Evolutionary conservation across 2,888 invertebrate genomes (phyloP), one percentile per base, ranked within the genome.

Genomic region (Ceriagrion tenellum): DNA sequence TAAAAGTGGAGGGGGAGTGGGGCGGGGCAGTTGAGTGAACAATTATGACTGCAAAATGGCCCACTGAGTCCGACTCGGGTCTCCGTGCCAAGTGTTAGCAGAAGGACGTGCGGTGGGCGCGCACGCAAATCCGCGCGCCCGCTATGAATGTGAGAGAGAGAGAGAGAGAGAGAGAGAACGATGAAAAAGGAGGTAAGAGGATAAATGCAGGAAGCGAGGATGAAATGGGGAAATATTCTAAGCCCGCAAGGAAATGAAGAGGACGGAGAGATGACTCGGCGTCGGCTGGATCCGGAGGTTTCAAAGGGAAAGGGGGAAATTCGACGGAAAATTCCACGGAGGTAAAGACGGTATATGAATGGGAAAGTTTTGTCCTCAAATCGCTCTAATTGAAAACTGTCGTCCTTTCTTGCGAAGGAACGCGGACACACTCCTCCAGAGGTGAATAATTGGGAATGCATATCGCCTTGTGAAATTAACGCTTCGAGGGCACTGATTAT

Each of bases 21-120:
- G 47, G 47, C 4, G 47, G 47, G 47, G 47, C 47, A 47, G 47
- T 47, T 47, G 47, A 47, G 47, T 47, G 47, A 8, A 93, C 93
- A 93, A 93, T 93, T 93, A 93, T 69, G 93, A 69, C 93, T 74
- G 23, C 69, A 47, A 74, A 93, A 93, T 69, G 93, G 93, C 69
- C 93, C 40, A 59, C 6, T n/a, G 91, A 91, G 90, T 90, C 59
- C 30, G 40, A 63, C 55, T 93, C 69, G 69, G 16, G 26, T 40
- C 40, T 23, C 81, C 20, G 59, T 40, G 35, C 63, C 91, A 91
- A 93, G 74, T 93, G 74, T 69, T 69, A 74, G 93, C 93, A 69
- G 69, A 47, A 69, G 93, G 47, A 93, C 40, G 47, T 55, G 40
- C 89, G 89, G 26, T 47, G 23, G 20, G 59, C 1, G 23, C 35